Evolutionary conservation across 2,888 invertebrate genomes (phyloP), one percentile per base, ranked within the genome.

Genomic region (Drosophila fulvimacula): DNA sequence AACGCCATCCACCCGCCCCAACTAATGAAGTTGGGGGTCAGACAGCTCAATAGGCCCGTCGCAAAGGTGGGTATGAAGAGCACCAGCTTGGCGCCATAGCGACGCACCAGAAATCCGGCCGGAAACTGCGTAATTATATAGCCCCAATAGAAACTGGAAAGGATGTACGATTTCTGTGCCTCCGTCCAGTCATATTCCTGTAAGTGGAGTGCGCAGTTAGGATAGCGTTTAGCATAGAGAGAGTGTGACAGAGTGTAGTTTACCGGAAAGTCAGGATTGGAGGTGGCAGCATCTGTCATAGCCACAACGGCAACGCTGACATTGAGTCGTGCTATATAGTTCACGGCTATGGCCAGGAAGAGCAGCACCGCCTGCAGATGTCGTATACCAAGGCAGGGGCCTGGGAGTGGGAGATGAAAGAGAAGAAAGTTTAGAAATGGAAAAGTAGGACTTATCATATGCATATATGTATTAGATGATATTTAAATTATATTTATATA

Each of bases 101-200:
- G 93, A 69, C 95, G 95, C 13, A 79, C 79, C 57, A 97, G 90
- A 74, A 95, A 94, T 0, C 96, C 96, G 0, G 94, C 94, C 0
- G 95, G 95, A 15, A 95, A 91, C 79, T 94, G 93, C 70, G 94
- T 93, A 5, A 95, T 71, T 3, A 95, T 93, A 88, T 96, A 96
- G 5, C 96, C 96, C 95, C 95, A 95, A 91, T 96, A 96, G 92
- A 96, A 96, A 0, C 96, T 95, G 0, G 96, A 96, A 6, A 96
- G 92, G 30, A 96, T 93, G 63, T 94, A 91, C 0, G 94, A 92
- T 68, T 93, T 93, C 44, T 94, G 93, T 17, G 91, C 87, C 73
- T 93, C 91, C 32, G 93, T 93, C 94, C 93, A 71, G 88, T 92
- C 74, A 58, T 82, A 90, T 66, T 86, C 88, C 91, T 91, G 65